Evolutionary conservation across 2,797 vertebrate genomes (phyloP).

Genomic region (Karalla daura): DNA sequence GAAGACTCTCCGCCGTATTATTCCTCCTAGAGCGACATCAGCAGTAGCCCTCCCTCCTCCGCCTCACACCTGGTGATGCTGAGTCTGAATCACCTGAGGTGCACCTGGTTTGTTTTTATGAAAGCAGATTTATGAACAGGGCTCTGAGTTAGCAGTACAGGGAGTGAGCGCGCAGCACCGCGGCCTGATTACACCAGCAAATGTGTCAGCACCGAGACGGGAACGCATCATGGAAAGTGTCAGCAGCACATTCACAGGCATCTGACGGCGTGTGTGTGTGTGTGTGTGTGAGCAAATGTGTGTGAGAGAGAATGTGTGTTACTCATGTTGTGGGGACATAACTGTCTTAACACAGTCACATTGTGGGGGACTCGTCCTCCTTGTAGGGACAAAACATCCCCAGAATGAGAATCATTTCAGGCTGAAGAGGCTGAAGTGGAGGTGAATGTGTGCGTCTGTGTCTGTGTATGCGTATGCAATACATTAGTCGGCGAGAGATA

Average conservation of each 20-base stretch:
- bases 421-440: not conserved
- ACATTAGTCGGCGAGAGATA: not conserved
- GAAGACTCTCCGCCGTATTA: not conserved
- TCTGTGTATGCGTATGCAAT: not conserved
- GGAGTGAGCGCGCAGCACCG: not conserved
- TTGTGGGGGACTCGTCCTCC: too few species aligned
- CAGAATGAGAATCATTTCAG: too few species aligned
- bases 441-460: not conserved
- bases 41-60: not conserved
- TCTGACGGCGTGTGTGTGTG: conserved; percentile 1
- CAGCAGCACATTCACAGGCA: conserved; percentile 11
- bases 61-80: conserved; percentile 51
- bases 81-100: conserved; percentile 47
- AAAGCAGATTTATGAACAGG: conserved; percentile 49
- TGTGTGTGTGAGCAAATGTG: conserved; percentile 1
- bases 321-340: too few species aligned
- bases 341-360: too few species aligned
- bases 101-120: conserved; percentile 61
- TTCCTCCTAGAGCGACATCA: not conserved
- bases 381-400: too few species aligned
- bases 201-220: conserved; percentile 35
- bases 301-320: not conserved
- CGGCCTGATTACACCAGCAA: conserved; percentile 40
- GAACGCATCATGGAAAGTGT: conserved; percentile 34
- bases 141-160: conserved; percentile 27